Conservation (phyloP, 2,797 vertebrate species). For the Crossoptilon crossoptilon region DNA sequence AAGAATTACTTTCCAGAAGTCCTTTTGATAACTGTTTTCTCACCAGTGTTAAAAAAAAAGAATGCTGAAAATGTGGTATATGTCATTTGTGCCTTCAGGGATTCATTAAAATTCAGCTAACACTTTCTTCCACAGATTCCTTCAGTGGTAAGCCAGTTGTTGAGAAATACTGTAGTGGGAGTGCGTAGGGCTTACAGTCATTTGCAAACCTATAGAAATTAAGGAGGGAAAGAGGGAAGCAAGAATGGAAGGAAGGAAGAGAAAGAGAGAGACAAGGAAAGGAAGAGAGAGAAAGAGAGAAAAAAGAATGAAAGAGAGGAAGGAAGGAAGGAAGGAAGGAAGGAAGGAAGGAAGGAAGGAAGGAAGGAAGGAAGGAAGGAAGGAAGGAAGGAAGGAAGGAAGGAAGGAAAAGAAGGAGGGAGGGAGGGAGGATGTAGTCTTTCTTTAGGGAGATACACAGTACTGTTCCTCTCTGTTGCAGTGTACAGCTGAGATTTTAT, state of each 20-base stretch:
- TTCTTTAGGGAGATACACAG: not conserved
- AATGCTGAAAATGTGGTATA: not conserved
- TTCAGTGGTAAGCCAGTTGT: not conserved
- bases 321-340: no score
- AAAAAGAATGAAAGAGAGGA: not conserved
- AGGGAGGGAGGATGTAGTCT: not conserved
- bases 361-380: no score
- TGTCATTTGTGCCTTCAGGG: slow-evolving; percentile 6
- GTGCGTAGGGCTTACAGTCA: not conserved
- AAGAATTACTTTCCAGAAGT: slow-evolving; percentile 20
- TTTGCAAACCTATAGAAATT: slow-evolving; percentile 29
- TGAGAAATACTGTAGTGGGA: not conserved
- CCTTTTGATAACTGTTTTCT: slow-evolving; percentile 31
- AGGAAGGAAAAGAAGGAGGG: not conserved
- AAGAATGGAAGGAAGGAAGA: not conserved
- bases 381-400: no score
- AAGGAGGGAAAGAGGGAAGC: not conserved
- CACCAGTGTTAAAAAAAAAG: not conserved
- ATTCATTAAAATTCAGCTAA: slow-evolving; percentile 6
- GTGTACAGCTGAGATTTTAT: slow-evolving; percentile 1
- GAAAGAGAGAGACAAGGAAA: not conserved
- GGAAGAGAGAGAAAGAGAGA: not conserved
- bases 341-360: no score
- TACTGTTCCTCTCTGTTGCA: not conserved
- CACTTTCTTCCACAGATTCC: not conserved